Base-by-base conservation (phyloP, 53 echinoderm and acorn worm species). In the Temnopleurus reevesii region DNA sequence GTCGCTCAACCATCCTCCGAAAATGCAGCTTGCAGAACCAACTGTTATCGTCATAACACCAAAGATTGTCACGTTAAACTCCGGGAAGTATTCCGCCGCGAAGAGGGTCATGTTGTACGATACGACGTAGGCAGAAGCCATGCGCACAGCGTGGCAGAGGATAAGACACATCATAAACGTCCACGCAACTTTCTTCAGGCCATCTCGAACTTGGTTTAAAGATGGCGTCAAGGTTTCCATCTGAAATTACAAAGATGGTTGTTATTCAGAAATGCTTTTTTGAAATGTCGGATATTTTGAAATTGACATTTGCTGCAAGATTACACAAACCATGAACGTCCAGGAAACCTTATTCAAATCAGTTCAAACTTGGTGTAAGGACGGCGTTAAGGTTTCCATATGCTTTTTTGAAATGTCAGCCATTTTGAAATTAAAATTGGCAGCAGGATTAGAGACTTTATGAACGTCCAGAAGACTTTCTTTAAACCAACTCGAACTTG, bases 51-150 rank as follows among this genome's bases (percentile, higher is more conserved):
- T 41, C 21, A 71, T 41, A 36, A 10, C 26, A 5, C 71, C 71
- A 8, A 71, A 2, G 15, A 71, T 4, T 1, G 41, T 41, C 71
- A 71, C 43, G 21, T 71, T 71, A 13, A 71, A 71, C 17, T 71
- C 71, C 3, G 71, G 71, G 28, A 71, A 71, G 21, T 71, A 71
- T 27, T 71, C 43, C 7, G 41, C 71, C n/a, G 41, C 4, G 15
- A 38, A 71, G 71, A 71, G n/a, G 21, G 38, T 71, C n/a, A 71
- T 71, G 41, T 71, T 71, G 23, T n/a, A 71, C 21, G 71, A 71
- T 7, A 1, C 71, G 8, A 71, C 41, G 71, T 43, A 38, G 7
- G 21, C 5, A 19, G 71, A n/a, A 0, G 71, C 71, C 2, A 71
- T n/a, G 66, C 66, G 66, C 41, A 41, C 5, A 4, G 71, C 21